These are phyloP conservation scores for Meloidogyne exigua DNA, from an alignment of 1,140 invertebrate genomes.

Conservation along the genomic window DNA sequence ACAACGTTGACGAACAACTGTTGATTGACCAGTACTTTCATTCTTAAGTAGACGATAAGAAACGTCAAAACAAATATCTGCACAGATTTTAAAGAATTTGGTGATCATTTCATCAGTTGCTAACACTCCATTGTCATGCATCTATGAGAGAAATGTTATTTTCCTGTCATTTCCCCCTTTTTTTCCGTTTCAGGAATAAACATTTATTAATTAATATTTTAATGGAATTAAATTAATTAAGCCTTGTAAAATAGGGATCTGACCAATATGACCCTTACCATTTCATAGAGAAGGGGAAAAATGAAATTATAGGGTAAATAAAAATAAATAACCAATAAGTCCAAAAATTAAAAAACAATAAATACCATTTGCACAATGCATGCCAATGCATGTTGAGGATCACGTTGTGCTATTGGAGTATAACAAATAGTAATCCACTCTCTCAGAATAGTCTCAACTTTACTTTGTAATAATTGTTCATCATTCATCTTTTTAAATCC, in stretches of 20 bases:
- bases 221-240: too few relatives aligned
- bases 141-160: constrained; percentile 67
- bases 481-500: constrained; percentile 22
- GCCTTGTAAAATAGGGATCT: too few relatives aligned
- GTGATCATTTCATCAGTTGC: constrained; percentile 96
- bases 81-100: constrained; percentile 90
- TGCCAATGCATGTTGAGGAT: constrained; percentile 88
- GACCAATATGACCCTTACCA: too few relatives aligned
- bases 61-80: constrained; percentile 91
- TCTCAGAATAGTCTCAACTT: constrained; percentile 85
- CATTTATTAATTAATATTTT: too few relatives aligned
- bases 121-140: constrained; percentile 88
- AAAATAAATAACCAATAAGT: too few relatives aligned
- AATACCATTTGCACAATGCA: constrained; percentile 81
- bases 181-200: too few relatives aligned
- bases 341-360: not conserved
- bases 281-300: too few relatives aligned
- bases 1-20: constrained; percentile 79
- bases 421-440: constrained; percentile 91
- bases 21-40: constrained; percentile 68
- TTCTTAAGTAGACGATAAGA: constrained; percentile 78
- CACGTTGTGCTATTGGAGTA: constrained; percentile 75
- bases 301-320: too few relatives aligned
- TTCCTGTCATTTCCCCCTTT: too few relatives aligned
- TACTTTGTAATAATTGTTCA: constrained; percentile 76